Evolutionary conservation across 2,797 vertebrate species (phyloP), one percentile per base, ranked within the genome.

Genomic region (Hylomyscus alleni): DNA sequence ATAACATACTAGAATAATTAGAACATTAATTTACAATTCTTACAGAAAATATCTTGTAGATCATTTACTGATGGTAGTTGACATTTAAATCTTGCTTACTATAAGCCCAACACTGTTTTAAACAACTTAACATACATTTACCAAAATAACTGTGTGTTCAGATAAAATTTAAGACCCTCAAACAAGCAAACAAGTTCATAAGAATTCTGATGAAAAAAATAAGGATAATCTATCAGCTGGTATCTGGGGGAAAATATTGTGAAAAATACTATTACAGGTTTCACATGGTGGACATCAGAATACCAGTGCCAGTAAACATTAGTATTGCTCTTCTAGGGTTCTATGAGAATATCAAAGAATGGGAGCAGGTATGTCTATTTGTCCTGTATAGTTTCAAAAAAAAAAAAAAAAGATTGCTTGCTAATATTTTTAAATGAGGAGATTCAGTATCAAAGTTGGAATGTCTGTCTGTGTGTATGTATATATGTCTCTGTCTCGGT

Each of bases 1-100:
- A 81, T 26, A 88, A 90, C 26, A 67, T 69, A n/a, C 73, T 91
- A 89, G 40, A 95, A 78, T 62, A 92, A 93, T 93, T 93, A 94
- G 83, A 85, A 78, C 15, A 89, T 56, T 95, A 93, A 78, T 19
- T 90, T 50, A 90, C 52, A 91, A 83, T 86, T 82, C 69, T 31
- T 95, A 65, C 4, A 96, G 90, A 90, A 82, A 89, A 82, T 88
- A 24, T 56, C 91, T 95, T 91, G 86, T 7, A 84, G 72, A 87
- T 6, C 60, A 50, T 95, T 93, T 37, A 31, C 40, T 92, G 84
- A 88, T 34, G 72, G 47, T 34, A 93, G 52, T 78, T 92, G 60
- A 65, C 2, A 58, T 13, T 40, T 95, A 82, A 80, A 44, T 78
- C 82, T 37, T 81, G 19, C 54, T 93, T 82, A 3, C 40, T 88